A percentile compares a stretch with the other conserved stretches of the same genome.
phyloP scores from a whole-genome alignment of 1,140 invertebrate genomes.

The Agrilus planipennis region DNA sequence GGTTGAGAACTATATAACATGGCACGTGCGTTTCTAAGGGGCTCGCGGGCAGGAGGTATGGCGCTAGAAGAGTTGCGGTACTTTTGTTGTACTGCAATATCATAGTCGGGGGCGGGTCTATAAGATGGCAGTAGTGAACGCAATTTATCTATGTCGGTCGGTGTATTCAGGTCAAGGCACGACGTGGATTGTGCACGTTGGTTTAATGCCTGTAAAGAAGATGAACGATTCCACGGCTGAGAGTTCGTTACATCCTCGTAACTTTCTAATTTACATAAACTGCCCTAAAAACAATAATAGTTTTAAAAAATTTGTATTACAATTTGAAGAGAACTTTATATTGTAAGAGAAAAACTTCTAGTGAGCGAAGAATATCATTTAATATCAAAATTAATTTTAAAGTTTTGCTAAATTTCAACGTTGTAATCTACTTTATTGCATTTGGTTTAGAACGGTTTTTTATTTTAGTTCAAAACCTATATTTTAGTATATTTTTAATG shows the following conservation, averaged over 20 bases:
- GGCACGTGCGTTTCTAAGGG: constrained; percentile 21
- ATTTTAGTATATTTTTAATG: too few species aligned
- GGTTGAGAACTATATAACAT: constrained; percentile 50
- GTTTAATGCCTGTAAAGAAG: constrained; percentile 19
- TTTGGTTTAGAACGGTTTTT: too few species aligned
- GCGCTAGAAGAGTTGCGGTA: constrained; percentile 42
- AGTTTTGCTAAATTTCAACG: too few species aligned
- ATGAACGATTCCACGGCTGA: constrained; percentile 18
- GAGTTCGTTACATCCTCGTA: constrained; percentile 28
- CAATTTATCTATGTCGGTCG: constrained; percentile 40
- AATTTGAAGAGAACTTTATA: too few species aligned
- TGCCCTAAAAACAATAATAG: constrained; percentile 11
- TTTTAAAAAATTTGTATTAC: too few species aligned
- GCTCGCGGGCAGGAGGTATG: constrained; percentile 24
- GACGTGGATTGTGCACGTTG: constrained; percentile 55
- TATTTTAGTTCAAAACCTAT: too few species aligned
- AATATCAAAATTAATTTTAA: too few species aligned
- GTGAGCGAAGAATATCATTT: too few species aligned
- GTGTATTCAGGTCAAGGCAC: constrained; percentile 51
- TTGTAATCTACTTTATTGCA: too few species aligned
- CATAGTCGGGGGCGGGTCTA: constrained; percentile 85
- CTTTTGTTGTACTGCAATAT: constrained; percentile 79
- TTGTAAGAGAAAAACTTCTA: too few species aligned
- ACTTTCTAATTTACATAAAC: constrained; percentile 24
- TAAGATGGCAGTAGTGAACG: constrained; percentile 75